A percentile compares a stretch with the other conserved stretches of the same genome.
These are phyloP conservation scores for Nymphalis c-album DNA, from an alignment of 2,888 invertebrate genomes.

Conservation along the genomic window DNA sequence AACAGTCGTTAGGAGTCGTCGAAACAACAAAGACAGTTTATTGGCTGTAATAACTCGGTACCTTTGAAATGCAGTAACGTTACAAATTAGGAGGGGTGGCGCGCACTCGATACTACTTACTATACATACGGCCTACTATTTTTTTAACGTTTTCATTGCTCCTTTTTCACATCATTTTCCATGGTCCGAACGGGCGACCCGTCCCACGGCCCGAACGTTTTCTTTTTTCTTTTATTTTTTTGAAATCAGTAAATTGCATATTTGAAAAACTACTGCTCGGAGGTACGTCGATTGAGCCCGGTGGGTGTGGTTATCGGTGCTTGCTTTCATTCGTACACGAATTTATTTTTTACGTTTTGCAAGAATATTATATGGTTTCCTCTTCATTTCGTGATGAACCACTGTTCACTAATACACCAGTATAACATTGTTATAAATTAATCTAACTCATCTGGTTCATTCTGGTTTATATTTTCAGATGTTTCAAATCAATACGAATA, in stretches of 20 bases:
- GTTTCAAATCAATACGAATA: too few relatives aligned
- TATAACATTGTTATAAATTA: too few relatives aligned
- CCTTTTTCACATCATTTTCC: constrained; percentile 71
- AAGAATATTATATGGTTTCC: constrained; percentile 1
- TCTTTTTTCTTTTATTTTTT: constrained; percentile 55
- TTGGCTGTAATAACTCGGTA: constrained; percentile 15
- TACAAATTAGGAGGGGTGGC: constrained; percentile 53
- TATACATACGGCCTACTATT: constrained; percentile 68
- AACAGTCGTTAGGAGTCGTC: constrained; percentile 2
- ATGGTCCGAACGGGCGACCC: constrained; percentile 63
- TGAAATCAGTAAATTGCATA: constrained; percentile 80
- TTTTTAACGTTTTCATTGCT: constrained; percentile 62
- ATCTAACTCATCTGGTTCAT: too few relatives aligned
- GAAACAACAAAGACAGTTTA: constrained; percentile 11
- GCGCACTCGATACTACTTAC: constrained; percentile 58
- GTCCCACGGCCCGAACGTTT: constrained; percentile 45
- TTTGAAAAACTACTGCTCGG: constrained; percentile 74
- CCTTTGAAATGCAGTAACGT: constrained; percentile 41
- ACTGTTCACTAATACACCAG: too few relatives aligned
- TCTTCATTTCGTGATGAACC: too few relatives aligned
- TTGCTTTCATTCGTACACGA: constrained; percentile 38
- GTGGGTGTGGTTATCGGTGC: constrained; percentile 36
- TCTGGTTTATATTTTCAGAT: too few relatives aligned
- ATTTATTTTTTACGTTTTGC: constrained; percentile 39
- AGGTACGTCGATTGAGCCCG: constrained; percentile 51